These are phyloP conservation scores for Salticus scenicus DNA, from an alignment of 2,888 invertebrate species.

Conservation along the genomic window DNA sequence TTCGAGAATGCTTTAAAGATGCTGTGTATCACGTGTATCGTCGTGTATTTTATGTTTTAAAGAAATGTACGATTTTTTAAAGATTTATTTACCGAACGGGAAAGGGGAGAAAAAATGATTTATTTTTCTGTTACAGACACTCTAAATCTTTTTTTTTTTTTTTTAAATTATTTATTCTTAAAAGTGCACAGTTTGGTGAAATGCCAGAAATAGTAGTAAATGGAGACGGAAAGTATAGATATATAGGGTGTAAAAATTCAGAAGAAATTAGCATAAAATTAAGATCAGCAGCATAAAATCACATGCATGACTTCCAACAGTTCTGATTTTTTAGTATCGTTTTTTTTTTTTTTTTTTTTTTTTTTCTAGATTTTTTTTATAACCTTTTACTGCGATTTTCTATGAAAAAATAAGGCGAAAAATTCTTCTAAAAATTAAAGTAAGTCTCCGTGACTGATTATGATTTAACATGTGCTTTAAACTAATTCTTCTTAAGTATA, in stretches of 20 bases:
- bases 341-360: no score
- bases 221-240: not conserved
- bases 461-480: no score
- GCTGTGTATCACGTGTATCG: slow-evolving; percentile 33
- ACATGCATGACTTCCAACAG: not conserved
- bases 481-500: no score
- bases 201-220: not conserved
- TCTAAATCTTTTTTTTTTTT: slow-evolving; percentile 23
- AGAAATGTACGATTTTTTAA: slow-evolving; percentile 22
- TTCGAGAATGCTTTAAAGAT: slow-evolving; percentile 44
- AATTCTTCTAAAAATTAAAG: no score
- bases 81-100: slow-evolving; percentile 14
- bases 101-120: not conserved
- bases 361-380: no score
- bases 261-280: not conserved
- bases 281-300: not conserved
- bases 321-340: not conserved
- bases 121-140: not conserved
- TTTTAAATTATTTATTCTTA: slow-evolving; percentile 12
- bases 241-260: no score
- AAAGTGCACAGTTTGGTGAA: slow-evolving; percentile 10
- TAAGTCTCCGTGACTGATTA: no score
- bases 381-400: no score
- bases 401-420: no score
- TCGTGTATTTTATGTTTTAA: slow-evolving; percentile 28